Conservation (phyloP, 2,113 vertebrate species). For the Podarcis cretensis region DNA sequence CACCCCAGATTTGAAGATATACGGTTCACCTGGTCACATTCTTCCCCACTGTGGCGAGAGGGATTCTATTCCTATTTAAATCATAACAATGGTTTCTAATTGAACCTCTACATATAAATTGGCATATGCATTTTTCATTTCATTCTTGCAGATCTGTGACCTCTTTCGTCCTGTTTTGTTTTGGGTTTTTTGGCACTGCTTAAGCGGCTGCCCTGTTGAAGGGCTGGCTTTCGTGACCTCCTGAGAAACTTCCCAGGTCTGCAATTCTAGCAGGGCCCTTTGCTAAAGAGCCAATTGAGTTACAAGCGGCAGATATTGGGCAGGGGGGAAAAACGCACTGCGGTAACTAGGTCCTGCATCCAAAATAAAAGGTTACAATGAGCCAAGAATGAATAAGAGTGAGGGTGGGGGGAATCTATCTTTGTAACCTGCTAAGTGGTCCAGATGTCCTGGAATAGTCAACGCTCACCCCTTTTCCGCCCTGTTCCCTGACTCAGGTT, state of each 20-base stretch:
- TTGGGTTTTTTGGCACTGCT: not conserved
- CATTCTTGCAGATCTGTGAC: not conserved
- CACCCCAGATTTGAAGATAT: no score
- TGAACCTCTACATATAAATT: not conserved
- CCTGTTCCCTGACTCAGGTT: not conserved
- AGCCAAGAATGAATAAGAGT: not conserved
- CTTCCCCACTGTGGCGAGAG: no score
- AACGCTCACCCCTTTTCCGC: not conserved
- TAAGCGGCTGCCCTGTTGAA: not conserved
- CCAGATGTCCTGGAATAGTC: not conserved
- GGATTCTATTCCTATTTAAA: not conserved
- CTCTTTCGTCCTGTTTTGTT: not conserved
- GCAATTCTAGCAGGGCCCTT: not conserved
- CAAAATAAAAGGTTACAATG: conserved; percentile 11
- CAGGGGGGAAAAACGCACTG: not conserved
- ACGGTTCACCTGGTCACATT: not conserved
- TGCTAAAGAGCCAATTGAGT: not conserved
- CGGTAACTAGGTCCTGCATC: not conserved
- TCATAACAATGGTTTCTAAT: not conserved
- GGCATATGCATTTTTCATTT: not conserved
- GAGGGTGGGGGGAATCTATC: not conserved
- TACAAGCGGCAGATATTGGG: not conserved
- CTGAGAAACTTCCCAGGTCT: not conserved
- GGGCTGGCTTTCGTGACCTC: not conserved
- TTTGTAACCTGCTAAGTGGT: not conserved